Base-by-base conservation (phyloP, 2,888 invertebrate genomes). In the Parnassius orleans region DNA sequence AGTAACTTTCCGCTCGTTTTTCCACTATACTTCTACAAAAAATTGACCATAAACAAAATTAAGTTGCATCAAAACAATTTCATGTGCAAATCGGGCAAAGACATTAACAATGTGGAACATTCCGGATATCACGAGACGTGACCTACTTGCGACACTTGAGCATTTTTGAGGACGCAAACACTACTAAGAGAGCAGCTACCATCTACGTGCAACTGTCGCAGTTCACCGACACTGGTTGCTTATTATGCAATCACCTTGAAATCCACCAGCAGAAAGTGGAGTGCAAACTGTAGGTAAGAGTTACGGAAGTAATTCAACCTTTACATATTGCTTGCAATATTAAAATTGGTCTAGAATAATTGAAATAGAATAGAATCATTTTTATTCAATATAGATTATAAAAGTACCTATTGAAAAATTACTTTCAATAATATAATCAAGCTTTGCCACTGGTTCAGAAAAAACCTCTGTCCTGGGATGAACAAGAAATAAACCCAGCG, bases 231-330 rank as follows among this genome's bases (percentile, higher is more conserved):
- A 14, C 53, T 53, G 54, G 19, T 19, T 10, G 14, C 47, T 62
- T 62, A 53, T 62, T 62, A 53, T 53, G 53, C 56, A 62, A 62
- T 42, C 14, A 42, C 42, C 61, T 47, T 10, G 47, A 60, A 54
- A 43, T 19, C 11, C 48, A 19, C 52, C n/a, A 15, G 50, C 54
- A 55, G 54, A 60, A 46, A 57, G 57, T 57, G n/a, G 53, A 57
- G 15, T 51, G n/a, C 47, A 9, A 56, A 47, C 47, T 43, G 57
- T 53, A 10, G 33, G 14, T 15, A 12, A 33, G 44, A 46, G 53
- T 57, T 57, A 24, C 48, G 53, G 57, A 53, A 62, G 53, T 42
- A 5, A 44, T 44, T 46, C 51, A 50, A 51, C 33, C n/a, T 47
- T 46, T 57, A 24, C 42, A 3, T 24, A 43, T 46, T 53, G 53